Conservation (phyloP, 2,797 vertebrate species). For the Gambelia wislizenii region DNA sequence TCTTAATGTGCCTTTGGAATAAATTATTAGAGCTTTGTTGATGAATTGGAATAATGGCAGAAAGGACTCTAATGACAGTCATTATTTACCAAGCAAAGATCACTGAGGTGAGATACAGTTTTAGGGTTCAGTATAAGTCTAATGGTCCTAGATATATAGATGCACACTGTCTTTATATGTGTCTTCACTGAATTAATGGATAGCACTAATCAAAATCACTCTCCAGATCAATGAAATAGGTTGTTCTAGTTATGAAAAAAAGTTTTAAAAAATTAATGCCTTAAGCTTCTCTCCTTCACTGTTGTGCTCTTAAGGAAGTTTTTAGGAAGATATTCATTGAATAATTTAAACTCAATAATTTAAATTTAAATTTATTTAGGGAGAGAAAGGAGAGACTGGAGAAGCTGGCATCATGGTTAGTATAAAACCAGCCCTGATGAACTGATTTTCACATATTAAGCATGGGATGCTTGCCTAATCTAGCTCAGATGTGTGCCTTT, state of each 20-base stretch:
- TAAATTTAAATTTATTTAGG: slow-evolving; percentile 59
- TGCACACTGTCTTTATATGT: background rate
- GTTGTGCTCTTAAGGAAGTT: background rate
- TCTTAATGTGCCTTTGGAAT: background rate
- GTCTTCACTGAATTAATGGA: background rate
- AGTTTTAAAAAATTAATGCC: background rate
- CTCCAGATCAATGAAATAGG: background rate
- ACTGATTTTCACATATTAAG: background rate
- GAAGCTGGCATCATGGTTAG: slow-evolving; percentile 86
- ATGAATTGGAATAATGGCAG: slow-evolving; percentile 4
- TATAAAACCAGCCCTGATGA: slow-evolving; percentile 14
- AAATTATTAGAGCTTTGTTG: background rate
- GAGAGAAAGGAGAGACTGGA: slow-evolving; percentile 86
- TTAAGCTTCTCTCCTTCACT: background rate
- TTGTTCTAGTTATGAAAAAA: background rate
- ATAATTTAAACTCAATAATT: background rate
- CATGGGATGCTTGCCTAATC: background rate
- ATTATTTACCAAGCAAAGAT: background rate
- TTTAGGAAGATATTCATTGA: background rate
- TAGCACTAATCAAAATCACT: background rate
- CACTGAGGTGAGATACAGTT: background rate
- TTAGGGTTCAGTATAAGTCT: background rate
- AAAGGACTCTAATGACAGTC: too few relatives aligned
- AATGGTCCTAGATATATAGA: background rate
- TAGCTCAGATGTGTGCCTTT: background rate